These are phyloP conservation scores for Anguilla megastoma DNA, from an alignment of 2,797 vertebrate genomes.

Conservation along the genomic window DNA sequence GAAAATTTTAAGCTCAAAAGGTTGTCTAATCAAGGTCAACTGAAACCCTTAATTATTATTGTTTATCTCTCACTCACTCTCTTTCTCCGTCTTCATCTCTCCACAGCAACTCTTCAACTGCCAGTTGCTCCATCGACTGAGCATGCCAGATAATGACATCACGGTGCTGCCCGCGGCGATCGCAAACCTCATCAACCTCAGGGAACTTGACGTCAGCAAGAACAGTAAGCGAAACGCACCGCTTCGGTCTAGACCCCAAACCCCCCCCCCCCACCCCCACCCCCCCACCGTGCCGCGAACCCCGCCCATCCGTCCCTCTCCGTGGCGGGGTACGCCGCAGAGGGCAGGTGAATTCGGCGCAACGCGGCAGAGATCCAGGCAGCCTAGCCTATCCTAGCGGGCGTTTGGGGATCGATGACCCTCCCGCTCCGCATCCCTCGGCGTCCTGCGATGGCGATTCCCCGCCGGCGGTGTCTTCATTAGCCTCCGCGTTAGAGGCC, in stretches of 20 bases:
- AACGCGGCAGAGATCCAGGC: background rate
- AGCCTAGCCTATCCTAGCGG: background rate
- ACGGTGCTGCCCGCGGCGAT: constrained; percentile 90
- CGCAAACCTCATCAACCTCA: constrained; percentile 98
- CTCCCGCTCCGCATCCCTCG: background rate
- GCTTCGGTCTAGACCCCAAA: background rate
- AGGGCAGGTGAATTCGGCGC: background rate
- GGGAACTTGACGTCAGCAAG: constrained; percentile 99
- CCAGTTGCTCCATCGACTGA: constrained; percentile 93
- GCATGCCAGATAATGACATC: constrained; percentile 98
- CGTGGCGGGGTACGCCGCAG: background rate
- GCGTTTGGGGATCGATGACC: background rate
- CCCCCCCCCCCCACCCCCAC: background rate
- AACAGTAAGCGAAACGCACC: constrained; percentile 84
- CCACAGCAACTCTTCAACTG: constrained; percentile 98
- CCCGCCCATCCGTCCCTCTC: background rate
- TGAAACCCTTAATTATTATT: background rate
- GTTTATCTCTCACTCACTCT: background rate
- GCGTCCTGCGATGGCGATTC: background rate
- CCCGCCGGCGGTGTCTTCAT: background rate
- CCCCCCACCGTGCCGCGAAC: background rate
- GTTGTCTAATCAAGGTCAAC: no score
- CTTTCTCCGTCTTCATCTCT: constrained; percentile 47
- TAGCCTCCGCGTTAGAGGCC: background rate
- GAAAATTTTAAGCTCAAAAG: no score